Base-by-base conservation (phyloP, 2,113 vertebrate genomes). In the Malurus cyaneus region DNA sequence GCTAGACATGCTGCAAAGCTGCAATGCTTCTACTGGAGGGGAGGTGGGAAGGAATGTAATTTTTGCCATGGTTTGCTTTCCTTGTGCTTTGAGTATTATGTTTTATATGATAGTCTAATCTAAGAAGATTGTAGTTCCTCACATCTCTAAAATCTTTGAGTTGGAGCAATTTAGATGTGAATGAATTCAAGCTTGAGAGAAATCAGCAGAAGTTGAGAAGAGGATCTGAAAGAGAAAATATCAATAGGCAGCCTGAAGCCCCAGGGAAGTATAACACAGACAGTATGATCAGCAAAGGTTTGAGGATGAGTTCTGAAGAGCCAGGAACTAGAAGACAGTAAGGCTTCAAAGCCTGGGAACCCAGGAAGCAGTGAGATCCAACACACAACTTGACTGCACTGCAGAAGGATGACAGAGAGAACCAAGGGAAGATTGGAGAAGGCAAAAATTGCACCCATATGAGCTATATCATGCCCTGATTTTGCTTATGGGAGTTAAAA, bases 151-250 rank as follows among this genome's bases (percentile, higher is more conserved):
- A 90, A 67, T 78, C 76, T 93, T 82, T 80, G 29, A 85, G 54
- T 54, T 61, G 62, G 29, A 86, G 36, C 53, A 91, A 78, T 60
- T 86, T 79, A 85, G 29, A 71, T 8, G 9, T 82, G 86, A 94
- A 86, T 73, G 67, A 89, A 92, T 82, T 94, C 78, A 92, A 91
- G 21, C 50, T 44, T 86, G 61, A 93, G 67, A 94, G 87, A 95
- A 94, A 94, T 31, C 19, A 79, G 89, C 57, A 42, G 74, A 93
- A 88, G 60, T 36, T 1, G 42, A 73, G 71, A 66, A 6, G 7
- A 89, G 79, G 60, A 94, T 94, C 76, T 94, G 89, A 97, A 95
- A 94, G 54, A 77, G 61, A 77, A 90, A 70, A 67, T 88, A 86
- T 93, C 92, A 92, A 88, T 89, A 86, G 93, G 60, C 67, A 88